phyloP scores from a whole-genome alignment of 2,888 invertebrate species.

The Taenaris catops region DNA sequence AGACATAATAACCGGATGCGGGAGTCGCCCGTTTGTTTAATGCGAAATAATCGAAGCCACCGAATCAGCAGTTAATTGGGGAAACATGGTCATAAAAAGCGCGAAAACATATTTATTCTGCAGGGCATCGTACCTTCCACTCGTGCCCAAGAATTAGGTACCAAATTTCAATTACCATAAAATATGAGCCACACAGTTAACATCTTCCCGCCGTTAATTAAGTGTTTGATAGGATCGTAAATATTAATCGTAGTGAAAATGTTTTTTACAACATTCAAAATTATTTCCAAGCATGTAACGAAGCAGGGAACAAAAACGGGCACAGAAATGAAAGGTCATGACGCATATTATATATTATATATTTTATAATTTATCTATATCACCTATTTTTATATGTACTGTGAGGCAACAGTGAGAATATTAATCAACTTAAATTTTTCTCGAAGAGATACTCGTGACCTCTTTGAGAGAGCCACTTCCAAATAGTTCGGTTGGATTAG shows the following conservation, averaged over 20 bases:
- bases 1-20: constrained; percentile 77
- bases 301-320: too few relatives aligned
- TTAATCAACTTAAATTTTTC: too few relatives aligned
- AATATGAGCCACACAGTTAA: constrained; percentile 54
- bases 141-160: constrained; percentile 44
- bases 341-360: too few relatives aligned
- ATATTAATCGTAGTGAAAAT: constrained; percentile 44
- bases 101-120: constrained; percentile 66
- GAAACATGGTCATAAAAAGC: constrained; percentile 71
- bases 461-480: too few relatives aligned
- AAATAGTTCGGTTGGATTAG: too few relatives aligned
- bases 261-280: too few relatives aligned
- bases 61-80: constrained; percentile 77
- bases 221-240: constrained; percentile 52
- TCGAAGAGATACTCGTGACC: too few relatives aligned
- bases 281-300: too few relatives aligned
- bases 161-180: constrained; percentile 72
- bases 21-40: constrained; percentile 75
- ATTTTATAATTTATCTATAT: too few relatives aligned
- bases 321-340: too few relatives aligned
- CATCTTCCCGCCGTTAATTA: constrained; percentile 62
- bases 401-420: too few relatives aligned
- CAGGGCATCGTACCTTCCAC: constrained; percentile 42
- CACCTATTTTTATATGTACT: too few relatives aligned
- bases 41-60: constrained; percentile 77